These are phyloP conservation scores for Tetanocera ferruginea DNA, from an alignment of 2,888 invertebrate species.

Conservation along the genomic window DNA sequence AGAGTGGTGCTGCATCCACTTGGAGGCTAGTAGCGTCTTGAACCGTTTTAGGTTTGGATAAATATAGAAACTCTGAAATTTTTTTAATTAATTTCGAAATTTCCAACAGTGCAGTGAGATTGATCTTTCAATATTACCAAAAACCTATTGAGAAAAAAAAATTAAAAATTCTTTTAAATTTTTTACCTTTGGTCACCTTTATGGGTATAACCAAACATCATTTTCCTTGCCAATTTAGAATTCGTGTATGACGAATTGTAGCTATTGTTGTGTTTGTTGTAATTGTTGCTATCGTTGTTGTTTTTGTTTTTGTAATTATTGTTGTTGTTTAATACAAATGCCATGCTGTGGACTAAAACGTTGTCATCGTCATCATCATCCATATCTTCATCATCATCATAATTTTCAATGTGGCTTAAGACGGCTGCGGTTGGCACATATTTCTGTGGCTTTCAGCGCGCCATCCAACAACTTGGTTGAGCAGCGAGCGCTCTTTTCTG, in stretches of 20 bases:
- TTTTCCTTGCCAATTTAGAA: not conserved
- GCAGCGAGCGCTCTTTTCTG: not conserved
- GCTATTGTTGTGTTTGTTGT: not conserved
- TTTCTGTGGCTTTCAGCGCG: conserved; percentile 19
- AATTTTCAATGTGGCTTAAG: not conserved
- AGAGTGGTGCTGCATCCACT: too few species aligned
- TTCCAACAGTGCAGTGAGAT: too few species aligned
- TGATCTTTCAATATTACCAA: too few species aligned
- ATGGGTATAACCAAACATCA: not conserved
- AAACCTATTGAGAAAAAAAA: not conserved
- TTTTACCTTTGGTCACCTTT: not conserved
- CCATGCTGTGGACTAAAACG: not conserved
- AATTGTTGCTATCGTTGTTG: not conserved
- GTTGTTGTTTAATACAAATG: conserved; percentile 11
- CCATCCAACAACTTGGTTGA: not conserved
- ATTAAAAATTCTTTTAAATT: too few species aligned
- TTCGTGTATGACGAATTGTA: conserved; percentile 8
- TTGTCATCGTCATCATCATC: conserved; percentile 3
- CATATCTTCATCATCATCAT: conserved; percentile 1
- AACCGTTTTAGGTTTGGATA: too few species aligned
- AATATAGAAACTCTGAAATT: too few species aligned
- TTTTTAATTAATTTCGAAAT: too few species aligned
- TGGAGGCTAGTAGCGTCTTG: too few species aligned
- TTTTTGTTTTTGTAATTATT: not conserved
- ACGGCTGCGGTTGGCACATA: conserved; percentile 14